phyloP scores from a whole-genome alignment of 1,140 invertebrate genomes.

The Heliconius congener region DNA sequence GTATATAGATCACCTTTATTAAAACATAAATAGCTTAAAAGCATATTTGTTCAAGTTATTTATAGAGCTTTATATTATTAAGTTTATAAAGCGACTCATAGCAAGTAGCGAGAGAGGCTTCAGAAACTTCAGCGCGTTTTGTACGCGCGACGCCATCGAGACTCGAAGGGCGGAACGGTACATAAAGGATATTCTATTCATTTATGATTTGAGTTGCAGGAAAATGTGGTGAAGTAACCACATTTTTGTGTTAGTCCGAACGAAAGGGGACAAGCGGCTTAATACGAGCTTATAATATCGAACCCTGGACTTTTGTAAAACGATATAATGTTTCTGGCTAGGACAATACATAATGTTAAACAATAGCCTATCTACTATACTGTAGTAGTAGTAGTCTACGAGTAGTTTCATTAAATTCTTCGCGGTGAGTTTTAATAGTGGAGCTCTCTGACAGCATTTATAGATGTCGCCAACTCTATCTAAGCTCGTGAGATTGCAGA shows the following conservation, averaged over 20 bases:
- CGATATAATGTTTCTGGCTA: background rate
- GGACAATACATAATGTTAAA: background rate
- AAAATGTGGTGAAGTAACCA: conserved; percentile 35
- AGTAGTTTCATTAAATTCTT: background rate
- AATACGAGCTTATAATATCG: background rate
- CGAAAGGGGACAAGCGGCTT: background rate
- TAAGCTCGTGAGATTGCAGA: conserved; percentile 11
- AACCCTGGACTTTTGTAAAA: background rate
- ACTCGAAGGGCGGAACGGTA: conserved; percentile 41
- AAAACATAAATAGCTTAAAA: conserved; percentile 19
- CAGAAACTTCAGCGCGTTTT: conserved; percentile 37
- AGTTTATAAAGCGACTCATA: conserved; percentile 37
- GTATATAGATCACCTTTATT: conserved; percentile 5
- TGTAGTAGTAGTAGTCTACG: too few relatives aligned
- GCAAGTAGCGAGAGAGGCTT: conserved; percentile 34
- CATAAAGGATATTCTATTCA: conserved; percentile 57
- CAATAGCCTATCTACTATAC: background rate
- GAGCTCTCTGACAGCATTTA: background rate
- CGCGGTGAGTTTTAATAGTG: background rate
- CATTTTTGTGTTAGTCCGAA: conserved; percentile 13
- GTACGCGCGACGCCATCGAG: conserved; percentile 46
- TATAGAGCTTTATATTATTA: conserved; percentile 24
- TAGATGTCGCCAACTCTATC: conserved; percentile 7
- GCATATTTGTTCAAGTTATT: conserved; percentile 31
- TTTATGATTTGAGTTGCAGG: conserved; percentile 48